A percentile compares a stretch with the other conserved stretches of the same genome.
phyloP scores from a whole-genome alignment of 2,113 vertebrate species.

The Atractosteus spatula region DNA sequence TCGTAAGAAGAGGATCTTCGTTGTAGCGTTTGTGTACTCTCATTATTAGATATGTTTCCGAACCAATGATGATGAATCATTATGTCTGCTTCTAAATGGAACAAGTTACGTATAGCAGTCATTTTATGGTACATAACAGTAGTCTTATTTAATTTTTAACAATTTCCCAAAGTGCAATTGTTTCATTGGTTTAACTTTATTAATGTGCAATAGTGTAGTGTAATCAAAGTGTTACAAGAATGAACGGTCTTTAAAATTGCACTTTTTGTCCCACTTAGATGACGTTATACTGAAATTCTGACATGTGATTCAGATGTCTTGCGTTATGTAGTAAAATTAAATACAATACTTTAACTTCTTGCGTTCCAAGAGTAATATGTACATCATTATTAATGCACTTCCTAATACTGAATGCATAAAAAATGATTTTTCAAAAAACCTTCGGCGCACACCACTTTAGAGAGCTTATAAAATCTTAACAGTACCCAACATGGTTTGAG shows the following conservation, averaged over 20 bases:
- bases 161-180: constrained; percentile 75
- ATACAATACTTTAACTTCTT: constrained; percentile 57
- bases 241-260: constrained; percentile 66
- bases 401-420: too few species aligned
- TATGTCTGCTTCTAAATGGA: constrained; percentile 35
- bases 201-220: constrained; percentile 69
- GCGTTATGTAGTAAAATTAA: constrained; percentile 65
- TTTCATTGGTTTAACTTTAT: constrained; percentile 67
- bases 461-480: too few species aligned
- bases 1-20: too few species aligned
- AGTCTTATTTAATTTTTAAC: constrained; percentile 64
- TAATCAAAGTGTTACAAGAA: constrained; percentile 68
- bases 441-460: too few species aligned
- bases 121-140: constrained; percentile 41
- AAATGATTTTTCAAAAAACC: too few species aligned
- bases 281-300: constrained; percentile 47
- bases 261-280: constrained; percentile 62
- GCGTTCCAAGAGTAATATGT: background rate
- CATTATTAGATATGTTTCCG: too few species aligned
- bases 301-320: constrained; percentile 58
- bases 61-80: too few species aligned
- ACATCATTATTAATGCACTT: background rate
- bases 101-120: constrained; percentile 52
- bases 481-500: too few species aligned
- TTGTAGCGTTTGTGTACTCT: too few species aligned